These are phyloP conservation scores for Coracopsis vasa DNA, from an alignment of 2,113 vertebrate genomes.

Conservation along the genomic window DNA sequence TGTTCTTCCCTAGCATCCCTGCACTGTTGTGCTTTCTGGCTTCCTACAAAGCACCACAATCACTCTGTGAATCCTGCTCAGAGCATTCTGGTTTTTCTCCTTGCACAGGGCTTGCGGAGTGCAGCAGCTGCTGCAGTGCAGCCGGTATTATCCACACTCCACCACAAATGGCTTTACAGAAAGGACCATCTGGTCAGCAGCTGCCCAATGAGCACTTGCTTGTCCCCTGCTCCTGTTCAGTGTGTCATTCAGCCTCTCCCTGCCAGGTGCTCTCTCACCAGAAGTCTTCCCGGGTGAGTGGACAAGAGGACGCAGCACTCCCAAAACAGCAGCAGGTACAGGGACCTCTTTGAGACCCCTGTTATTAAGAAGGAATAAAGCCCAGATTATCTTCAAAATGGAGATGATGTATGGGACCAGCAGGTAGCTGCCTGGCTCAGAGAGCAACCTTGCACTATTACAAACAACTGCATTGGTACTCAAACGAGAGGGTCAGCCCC, in stretches of 20 bases:
- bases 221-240: background rate
- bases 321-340: accelerated
- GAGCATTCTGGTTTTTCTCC: background rate
- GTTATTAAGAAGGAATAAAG: background rate
- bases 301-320: accelerated
- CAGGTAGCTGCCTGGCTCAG: background rate
- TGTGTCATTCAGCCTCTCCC: background rate
- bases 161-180: background rate
- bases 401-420: accelerated
- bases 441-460: background rate
- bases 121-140: background rate
- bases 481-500: background rate
- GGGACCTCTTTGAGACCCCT: background rate
- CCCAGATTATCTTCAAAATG: background rate
- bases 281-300: background rate
- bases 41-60: background rate
- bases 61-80: background rate
- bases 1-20: background rate
- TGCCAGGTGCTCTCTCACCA: background rate
- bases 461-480: background rate
- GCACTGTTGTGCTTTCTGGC: background rate
- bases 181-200: background rate
- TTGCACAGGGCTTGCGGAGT: accelerated
- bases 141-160: background rate
- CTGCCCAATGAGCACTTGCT: background rate